A percentile compares a stretch with the other conserved stretches of the same genome.
Evolutionary conservation across 2,888 invertebrate genomes (phyloP).

Genomic region (Chrysomela aeneicollis): DNA sequence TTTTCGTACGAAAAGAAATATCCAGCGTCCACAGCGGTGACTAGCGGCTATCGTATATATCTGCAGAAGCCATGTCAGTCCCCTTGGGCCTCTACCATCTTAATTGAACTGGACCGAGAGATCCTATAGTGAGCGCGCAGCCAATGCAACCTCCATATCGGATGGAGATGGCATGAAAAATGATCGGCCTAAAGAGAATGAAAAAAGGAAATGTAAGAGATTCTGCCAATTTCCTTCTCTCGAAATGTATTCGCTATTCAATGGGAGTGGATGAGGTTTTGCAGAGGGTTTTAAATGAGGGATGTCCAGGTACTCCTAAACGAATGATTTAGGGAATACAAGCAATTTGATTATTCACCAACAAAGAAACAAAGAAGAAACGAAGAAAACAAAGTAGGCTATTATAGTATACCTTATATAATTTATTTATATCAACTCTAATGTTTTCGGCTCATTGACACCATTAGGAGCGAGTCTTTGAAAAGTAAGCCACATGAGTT

Average conservation of each 20-base stretch:
- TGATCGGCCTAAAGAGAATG: slow-evolving; percentile 62
- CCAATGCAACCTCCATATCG: slow-evolving; percentile 50
- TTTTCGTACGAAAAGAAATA: slow-evolving; percentile 18
- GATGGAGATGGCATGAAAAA: slow-evolving; percentile 63
- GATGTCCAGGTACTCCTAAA: no score
- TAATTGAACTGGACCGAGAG: slow-evolving; percentile 61
- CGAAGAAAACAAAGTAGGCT: no score
- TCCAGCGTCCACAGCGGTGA: slow-evolving; percentile 32
- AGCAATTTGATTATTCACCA: no score
- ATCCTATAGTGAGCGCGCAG: slow-evolving; percentile 45
- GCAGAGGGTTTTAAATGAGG: no score
- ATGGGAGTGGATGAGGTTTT: no score
- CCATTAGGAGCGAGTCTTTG: no score
- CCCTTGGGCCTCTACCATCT: slow-evolving; percentile 58
- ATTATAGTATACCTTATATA: no score
- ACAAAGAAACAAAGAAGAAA: no score
- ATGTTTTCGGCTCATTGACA: no score
- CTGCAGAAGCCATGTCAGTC: slow-evolving; percentile 45
- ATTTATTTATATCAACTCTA: no score
- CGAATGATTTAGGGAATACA: no score
- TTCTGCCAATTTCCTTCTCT: slow-evolving; percentile 62
- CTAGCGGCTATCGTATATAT: slow-evolving; percentile 36
- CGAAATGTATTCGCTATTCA: not conserved
- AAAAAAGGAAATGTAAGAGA: slow-evolving; percentile 62
- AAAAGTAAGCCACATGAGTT: no score